A percentile compares a stretch with the other conserved stretches of the same genome.
These are phyloP conservation scores for Eulemur macaco DNA, from an alignment of 2,113 vertebrate genomes.

Conservation along the genomic window DNA sequence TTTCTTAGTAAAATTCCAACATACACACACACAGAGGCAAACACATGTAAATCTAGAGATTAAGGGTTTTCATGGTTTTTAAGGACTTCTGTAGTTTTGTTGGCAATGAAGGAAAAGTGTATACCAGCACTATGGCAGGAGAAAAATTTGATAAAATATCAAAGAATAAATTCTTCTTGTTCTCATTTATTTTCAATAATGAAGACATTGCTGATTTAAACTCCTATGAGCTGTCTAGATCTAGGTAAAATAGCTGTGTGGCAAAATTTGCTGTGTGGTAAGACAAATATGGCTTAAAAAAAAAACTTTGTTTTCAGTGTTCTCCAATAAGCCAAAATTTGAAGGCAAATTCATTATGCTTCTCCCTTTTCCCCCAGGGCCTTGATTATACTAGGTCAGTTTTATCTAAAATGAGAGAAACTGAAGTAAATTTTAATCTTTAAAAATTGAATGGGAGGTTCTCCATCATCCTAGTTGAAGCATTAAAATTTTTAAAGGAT, in stretches of 20 bases:
- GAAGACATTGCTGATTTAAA: background rate
- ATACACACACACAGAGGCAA: too few species aligned
- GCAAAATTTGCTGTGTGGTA: background rate
- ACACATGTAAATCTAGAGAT: background rate
- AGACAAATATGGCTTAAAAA: background rate
- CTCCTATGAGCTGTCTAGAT: background rate
- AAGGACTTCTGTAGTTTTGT: background rate
- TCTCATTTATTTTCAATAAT: background rate
- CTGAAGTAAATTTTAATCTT: conserved; percentile 9
- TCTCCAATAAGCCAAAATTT: background rate
- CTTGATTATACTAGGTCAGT: background rate
- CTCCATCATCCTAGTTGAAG: background rate
- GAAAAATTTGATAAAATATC: background rate
- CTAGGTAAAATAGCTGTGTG: background rate
- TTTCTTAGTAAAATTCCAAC: background rate
- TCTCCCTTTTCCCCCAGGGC: background rate
- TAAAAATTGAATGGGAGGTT: background rate
- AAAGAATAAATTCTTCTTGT: background rate
- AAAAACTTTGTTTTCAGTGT: background rate
- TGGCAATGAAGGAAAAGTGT: background rate
- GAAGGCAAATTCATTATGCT: background rate
- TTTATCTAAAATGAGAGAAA: background rate
- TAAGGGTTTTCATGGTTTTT: background rate
- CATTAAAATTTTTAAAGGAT: background rate
- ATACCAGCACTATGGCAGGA: background rate